Base-by-base conservation (phyloP, 2,888 invertebrate genomes). In the Eupithecia insigniata region DNA sequence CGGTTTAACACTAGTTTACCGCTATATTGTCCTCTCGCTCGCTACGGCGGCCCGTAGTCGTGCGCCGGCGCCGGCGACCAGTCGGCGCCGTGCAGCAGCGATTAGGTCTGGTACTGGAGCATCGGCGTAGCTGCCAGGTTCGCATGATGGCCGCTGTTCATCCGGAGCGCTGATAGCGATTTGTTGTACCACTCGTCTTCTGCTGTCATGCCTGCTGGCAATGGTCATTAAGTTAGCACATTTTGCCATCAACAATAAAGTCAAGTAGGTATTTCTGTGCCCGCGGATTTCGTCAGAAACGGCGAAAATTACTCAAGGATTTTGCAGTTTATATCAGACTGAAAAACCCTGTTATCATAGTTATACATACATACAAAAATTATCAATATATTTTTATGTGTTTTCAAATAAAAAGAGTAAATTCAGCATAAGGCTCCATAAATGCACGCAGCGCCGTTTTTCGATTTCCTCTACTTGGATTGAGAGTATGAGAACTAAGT, bases 171-270 rank as follows among this genome's bases (percentile, higher is more conserved):
- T 74, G 99, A 99, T 86, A 99, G 95, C 86, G 98, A 98, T 95
- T 99, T 99, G 95, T 99, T 99, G 96, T 99, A 99, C 99, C 99
- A 99, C 93, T 99, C 99, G 90, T 98, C 99, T 90, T 98, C 98
- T 66, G 98, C 97, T 81, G 97, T 97, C 97, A 98, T 98, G 82
- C 98, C 98, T 98, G 94, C 14, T 55, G 88, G 26, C 22, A 64
- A 36, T 14, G 14, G 26, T 51, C 14, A 55, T 26, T 1, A 26
- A 14, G 55, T 55, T 55, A 55, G 26, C 14, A 51, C 10, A 51
- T 22, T 10, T 22, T 51, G 22, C n/a, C 22, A 43, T 7, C n/a
- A 2, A 22, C 46, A 22, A 22, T 34, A 1, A 36, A 39, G 43
- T 43, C 43, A 43, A n/a, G 43, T 43, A n/a, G 43, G 22, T 10